Evolutionary conservation across 1,140 invertebrate genomes (phyloP), one percentile per base, ranked within the genome.

Genomic region (Procambarus clarkii): DNA sequence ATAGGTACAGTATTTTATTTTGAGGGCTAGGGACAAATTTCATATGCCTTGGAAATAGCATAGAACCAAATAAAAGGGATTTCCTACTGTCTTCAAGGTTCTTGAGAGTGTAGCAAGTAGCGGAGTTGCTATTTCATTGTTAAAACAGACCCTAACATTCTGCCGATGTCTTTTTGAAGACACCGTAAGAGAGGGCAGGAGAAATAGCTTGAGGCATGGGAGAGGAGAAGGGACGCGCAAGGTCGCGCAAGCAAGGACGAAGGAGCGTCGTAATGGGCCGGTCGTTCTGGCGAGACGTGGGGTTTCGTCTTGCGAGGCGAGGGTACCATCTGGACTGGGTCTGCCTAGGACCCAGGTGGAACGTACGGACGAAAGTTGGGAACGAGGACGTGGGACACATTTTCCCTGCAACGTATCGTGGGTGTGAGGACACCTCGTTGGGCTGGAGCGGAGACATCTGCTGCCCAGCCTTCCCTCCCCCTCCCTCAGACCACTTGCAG

Each of bases 151-250:
- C 88, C 82, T 91, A 91, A 91, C 88, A 84, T 80, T 91, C 82
- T 91, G 88, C 83, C 88, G 74, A 91, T 91, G 88, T 91, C 88
- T 91, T 91, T 89, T 91, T 85, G 82, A 91, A 91, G 88, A 91
- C 88, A 91, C 81, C 88, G 82, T 91, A 91, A 91, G 88, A 78
- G 88, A 91, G 82, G 88, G 88, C 88, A 91, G 88, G 88, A 91
- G 88, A 85, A 83, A 91, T 91, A 91, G 77, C 86, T 88, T 88
- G 86, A 88, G 88, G 82, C 88, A 91, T 77, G 88, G 88, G 82
- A 80, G 86, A 86, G 81, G 88, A 90, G 88, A 71, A 91, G 88
- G 88, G 88, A 84, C 88, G 88, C 88, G 88, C 88, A 85, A n/a
- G 88, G 88, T 85, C 82, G 82, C 82, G 74, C 71, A 78, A 82